Evolutionary conservation across 2,113 vertebrate species (phyloP).

Genomic region (Chaetura pelagica): DNA sequence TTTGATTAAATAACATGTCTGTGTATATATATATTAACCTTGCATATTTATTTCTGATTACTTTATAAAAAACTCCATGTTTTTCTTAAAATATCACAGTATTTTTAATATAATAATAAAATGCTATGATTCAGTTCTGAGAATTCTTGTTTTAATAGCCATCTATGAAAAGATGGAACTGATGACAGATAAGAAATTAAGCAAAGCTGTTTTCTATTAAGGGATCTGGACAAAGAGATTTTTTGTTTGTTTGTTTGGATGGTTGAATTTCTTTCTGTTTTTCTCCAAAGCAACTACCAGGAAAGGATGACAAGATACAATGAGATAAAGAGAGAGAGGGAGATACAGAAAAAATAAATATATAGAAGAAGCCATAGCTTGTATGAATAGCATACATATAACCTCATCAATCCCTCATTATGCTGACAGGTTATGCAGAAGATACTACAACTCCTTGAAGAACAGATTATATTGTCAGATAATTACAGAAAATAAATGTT

Average conservation of each 20-base stretch:
- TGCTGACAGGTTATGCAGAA: background rate
- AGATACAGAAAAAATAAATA: background rate
- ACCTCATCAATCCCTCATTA: background rate
- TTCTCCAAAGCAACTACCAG: background rate
- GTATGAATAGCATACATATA: background rate
- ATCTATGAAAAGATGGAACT: slow-evolving; percentile 30
- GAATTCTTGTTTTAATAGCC: background rate
- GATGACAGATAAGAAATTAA: slow-evolving; percentile 57
- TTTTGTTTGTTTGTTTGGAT: background rate
- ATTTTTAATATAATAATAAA: background rate
- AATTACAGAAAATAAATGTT: background rate
- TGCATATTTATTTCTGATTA: background rate
- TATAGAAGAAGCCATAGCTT: background rate
- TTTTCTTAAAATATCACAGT: background rate
- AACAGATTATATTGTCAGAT: background rate
- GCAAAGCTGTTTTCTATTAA: slow-evolving; percentile 40
- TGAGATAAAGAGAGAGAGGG: background rate
- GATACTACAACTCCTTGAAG: background rate
- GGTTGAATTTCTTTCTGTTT: background rate
- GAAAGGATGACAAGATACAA: background rate
- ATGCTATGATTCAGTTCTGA: background rate
- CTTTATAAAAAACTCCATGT: background rate
- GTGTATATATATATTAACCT: background rate
- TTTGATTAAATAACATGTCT: background rate
- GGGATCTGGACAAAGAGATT: background rate